phyloP scores from a whole-genome alignment of 37 sponge, comb jelly and placozoan species.

The Oopsacas minuta region DNA sequence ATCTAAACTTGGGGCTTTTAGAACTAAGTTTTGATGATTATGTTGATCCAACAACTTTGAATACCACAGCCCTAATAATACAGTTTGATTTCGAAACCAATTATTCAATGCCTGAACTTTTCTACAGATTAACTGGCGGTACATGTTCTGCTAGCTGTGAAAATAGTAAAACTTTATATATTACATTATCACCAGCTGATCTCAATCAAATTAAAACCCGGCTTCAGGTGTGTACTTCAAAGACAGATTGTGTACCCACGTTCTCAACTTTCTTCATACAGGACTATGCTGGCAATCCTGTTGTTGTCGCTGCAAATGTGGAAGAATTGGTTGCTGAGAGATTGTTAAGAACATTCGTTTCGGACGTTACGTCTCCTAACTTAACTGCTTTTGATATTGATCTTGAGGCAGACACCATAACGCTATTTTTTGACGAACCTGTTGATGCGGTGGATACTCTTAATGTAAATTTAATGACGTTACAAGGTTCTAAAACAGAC shows the following conservation, averaged over 20 bases:
- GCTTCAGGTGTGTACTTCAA: constrained; percentile 31
- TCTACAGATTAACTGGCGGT: constrained; percentile 29
- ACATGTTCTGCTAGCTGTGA: constrained; percentile 25
- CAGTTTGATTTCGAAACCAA: not conserved
- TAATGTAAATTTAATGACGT: not conserved
- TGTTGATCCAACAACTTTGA: constrained; percentile 40
- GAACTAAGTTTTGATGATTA: constrained; percentile 65
- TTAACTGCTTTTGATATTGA: constrained; percentile 45
- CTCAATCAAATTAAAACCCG: constrained; percentile 46
- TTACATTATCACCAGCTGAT: constrained; percentile 32
- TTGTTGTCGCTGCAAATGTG: constrained; percentile 9
- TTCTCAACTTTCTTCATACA: constrained; percentile 30
- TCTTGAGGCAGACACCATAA: constrained; percentile 34
- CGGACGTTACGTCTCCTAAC: constrained; percentile 42
- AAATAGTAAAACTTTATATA: constrained; percentile 22
- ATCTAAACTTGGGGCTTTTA: constrained; percentile 44
- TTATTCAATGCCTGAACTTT: not conserved
- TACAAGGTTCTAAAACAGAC: constrained; percentile 27
- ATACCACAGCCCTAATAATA: constrained; percentile 22
- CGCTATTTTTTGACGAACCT: constrained; percentile 58
- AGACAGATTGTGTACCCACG: constrained; percentile 37
- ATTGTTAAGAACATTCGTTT: constrained; percentile 22
- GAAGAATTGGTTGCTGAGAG: not conserved
- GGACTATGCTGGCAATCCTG: constrained; percentile 67
- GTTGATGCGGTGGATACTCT: constrained; percentile 52